Base-by-base conservation (phyloP, 53 echinoderm and acorn worm genomes). In the Actinopyga echinites region DNA sequence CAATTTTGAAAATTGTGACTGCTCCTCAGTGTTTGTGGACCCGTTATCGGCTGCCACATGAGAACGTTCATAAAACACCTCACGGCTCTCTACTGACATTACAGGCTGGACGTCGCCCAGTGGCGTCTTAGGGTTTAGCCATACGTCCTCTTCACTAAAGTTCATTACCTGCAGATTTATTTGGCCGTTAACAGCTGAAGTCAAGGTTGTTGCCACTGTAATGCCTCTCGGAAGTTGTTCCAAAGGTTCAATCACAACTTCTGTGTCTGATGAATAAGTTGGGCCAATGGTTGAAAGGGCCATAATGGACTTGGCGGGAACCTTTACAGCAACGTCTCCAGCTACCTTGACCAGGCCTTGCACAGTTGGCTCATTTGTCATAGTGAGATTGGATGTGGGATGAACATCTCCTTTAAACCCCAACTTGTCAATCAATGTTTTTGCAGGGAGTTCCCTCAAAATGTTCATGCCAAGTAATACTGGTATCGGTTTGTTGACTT, bases 391-490 rank as follows among this genome's bases (percentile, higher is more conserved):
- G 44, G 5, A 24, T 24, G n/a, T 3, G 9, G 5, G n/a, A 8
- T 44, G 44, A 8, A 8, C 44, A 44, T 44, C 11, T 8, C 12
- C 8, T 13, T 44, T 44, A 11, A 42, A n/a, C 7, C 75, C 75
- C 25, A 75, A 3, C 23, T 36, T 42, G 30, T 15, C 21, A 42
- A 49, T 28, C n/a, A 42, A 75, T 12, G 53, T 30, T 17, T 68
- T 35, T 28, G 44, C 15, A 31, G 68, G 69, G 15, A 83, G 55
- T 28, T 79, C 17, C 30, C 79, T 26, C 17, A 85, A 29, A 15
- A 85, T 79, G 44, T 79, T 85, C 85, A 79, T 85, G 2, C 85
- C 85, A 61, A 85, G 29, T 20, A 85, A 54, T 28, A 85, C 34
- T 6, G 85, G 85, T 20, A 56, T 12, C 1, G 54, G n/a, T 35